phyloP scores from a whole-genome alignment of 2,888 invertebrate genomes.

The Andricus curvator region DNA sequence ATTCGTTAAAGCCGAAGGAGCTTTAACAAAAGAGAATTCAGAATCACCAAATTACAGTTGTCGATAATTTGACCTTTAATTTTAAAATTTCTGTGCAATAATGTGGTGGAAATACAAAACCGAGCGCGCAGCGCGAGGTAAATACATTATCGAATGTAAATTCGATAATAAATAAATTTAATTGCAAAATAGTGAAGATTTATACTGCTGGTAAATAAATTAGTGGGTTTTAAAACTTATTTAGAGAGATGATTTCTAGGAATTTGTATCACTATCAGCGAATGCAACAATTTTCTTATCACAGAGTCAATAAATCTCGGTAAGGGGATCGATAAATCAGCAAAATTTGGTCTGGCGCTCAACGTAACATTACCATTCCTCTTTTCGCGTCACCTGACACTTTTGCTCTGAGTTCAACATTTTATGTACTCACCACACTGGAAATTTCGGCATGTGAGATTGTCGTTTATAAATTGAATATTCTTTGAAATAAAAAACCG shows the following conservation, averaged over 20 bases:
- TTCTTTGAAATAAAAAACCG: slow-evolving; percentile 1
- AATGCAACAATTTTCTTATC: slow-evolving; percentile 13
- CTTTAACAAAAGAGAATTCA: too few species aligned
- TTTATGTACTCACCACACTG: slow-evolving; percentile 28
- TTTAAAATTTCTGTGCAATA: too few species aligned
- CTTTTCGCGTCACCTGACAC: slow-evolving; percentile 35
- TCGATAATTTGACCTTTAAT: too few species aligned
- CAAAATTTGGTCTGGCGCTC: background rate
- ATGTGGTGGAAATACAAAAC: too few species aligned
- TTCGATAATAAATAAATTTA: too few species aligned
- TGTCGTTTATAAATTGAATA: slow-evolving; percentile 14
- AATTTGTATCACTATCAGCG: background rate
- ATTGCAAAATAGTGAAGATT: too few species aligned
- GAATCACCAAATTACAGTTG: too few species aligned
- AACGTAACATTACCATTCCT: slow-evolving; percentile 24
- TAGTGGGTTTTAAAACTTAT: background rate
- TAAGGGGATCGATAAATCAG: slow-evolving; percentile 23
- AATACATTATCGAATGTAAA: too few species aligned
- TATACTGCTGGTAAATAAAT: background rate
- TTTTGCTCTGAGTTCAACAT: slow-evolving; percentile 22
- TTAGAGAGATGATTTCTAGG: background rate
- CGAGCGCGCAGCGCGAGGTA: too few species aligned
- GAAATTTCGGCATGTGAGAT: slow-evolving; percentile 17
- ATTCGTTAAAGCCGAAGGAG: too few species aligned
- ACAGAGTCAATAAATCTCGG: slow-evolving; percentile 23